Conservation (phyloP, 1,140 invertebrate genomes). For the Caenorhabditis briggsae region DNA sequence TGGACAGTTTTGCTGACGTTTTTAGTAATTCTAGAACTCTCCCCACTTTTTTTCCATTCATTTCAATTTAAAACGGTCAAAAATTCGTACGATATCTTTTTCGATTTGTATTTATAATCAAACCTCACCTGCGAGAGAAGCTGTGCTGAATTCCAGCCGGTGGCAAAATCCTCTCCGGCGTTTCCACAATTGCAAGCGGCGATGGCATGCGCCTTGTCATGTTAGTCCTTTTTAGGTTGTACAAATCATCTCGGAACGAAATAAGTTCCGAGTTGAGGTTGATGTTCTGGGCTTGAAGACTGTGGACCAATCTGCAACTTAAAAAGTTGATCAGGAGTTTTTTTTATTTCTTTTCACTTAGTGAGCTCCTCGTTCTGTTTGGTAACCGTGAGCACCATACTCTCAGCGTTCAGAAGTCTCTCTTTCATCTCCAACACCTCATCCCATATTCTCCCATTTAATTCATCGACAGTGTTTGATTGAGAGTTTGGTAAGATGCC, state of each 20-base stretch:
- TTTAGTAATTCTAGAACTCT: too few species aligned
- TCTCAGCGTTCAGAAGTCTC: neutral
- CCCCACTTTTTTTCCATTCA: too few species aligned
- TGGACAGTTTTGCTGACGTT: too few species aligned
- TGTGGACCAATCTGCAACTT: neutral
- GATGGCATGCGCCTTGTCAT: slow-evolving; percentile 39
- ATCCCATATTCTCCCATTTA: slow-evolving; percentile 4
- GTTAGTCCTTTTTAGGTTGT: slow-evolving; percentile 25
- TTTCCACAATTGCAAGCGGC: slow-evolving; percentile 19
- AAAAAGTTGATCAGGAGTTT: too few species aligned
- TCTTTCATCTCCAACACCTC: slow-evolving; percentile 40
- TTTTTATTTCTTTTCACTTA: neutral
- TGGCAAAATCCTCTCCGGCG: slow-evolving; percentile 3
- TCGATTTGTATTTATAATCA: too few species aligned
- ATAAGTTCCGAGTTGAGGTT: slow-evolving; percentile 18
- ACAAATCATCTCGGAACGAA: slow-evolving; percentile 16
- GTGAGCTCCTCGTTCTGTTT: slow-evolving; percentile 29
- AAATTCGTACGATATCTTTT: too few species aligned
- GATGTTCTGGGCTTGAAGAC: slow-evolving; percentile 13
- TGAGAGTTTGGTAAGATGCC: slow-evolving; percentile 25
- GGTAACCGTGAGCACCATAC: neutral
- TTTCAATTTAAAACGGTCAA: too few species aligned
- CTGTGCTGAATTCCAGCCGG: slow-evolving; percentile 18
- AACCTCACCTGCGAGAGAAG: slow-evolving; percentile 9
- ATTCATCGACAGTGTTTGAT: slow-evolving; percentile 1